Conservation (phyloP, 2,797 vertebrate genomes). For the Siniperca scherzeri region DNA sequence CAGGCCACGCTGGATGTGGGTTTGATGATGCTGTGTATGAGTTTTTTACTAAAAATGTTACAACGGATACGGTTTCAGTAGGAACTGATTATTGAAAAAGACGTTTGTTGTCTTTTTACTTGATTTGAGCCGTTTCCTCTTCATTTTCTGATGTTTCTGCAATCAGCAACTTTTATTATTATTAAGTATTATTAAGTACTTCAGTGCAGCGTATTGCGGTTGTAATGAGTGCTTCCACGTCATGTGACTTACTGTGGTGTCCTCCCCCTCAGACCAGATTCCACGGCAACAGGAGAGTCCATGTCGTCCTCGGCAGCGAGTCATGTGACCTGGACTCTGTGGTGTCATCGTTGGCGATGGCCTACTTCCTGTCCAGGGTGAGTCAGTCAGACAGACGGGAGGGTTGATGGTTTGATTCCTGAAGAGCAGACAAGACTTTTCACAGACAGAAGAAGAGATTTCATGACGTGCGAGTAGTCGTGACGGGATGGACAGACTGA, state of each 20-base stretch:
- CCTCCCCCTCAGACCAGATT: background rate
- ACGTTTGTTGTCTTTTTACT: no score
- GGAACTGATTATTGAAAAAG: no score
- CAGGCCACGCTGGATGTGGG: no score
- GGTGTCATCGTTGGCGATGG: conserved; percentile 87
- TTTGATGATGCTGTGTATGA: no score
- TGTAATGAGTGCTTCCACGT: background rate
- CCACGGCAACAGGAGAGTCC: conserved; percentile 72
- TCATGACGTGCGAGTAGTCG: background rate
- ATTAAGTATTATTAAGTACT: background rate
- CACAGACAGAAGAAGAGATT: background rate
- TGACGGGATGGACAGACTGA: background rate
- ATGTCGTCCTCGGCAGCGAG: conserved; percentile 90
- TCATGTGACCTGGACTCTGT: conserved; percentile 91
- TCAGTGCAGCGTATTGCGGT: background rate
- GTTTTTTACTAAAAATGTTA: no score
- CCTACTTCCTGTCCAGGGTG: conserved; percentile 89
- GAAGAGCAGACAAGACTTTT: background rate
- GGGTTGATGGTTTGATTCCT: background rate
- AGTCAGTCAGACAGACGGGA: conserved; percentile 43
- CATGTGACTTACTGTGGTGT: background rate
- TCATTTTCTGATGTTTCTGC: no score
- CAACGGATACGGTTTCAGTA: no score
- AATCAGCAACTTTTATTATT: no score
- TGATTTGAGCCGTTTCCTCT: no score